phyloP scores from a whole-genome alignment of 2,797 vertebrate species.

The Enteromius mattozi region DNA sequence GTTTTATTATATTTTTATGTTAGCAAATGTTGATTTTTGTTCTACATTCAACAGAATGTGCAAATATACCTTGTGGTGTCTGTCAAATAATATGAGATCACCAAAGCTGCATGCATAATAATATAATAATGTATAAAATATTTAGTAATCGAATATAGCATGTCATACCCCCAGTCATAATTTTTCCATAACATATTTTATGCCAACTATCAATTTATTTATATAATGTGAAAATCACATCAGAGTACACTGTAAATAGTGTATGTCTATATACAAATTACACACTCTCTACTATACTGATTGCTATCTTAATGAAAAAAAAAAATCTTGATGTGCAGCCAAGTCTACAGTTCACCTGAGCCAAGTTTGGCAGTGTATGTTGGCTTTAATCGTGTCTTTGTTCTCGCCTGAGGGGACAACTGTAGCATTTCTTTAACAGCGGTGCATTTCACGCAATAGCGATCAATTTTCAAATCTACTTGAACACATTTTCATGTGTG shows the following conservation, averaged over 20 bases:
- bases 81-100: neutral
- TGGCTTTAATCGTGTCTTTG: conserved; percentile 34
- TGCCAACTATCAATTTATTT: neutral
- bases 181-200: neutral
- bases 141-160: neutral
- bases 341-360: conserved; percentile 37
- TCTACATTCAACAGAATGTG: too few relatives aligned
- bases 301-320: neutral
- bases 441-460: neutral
- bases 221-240: neutral
- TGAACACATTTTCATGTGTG: neutral
- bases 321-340: neutral
- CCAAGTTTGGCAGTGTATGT: conserved; percentile 25
- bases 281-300: neutral
- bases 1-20: neutral
- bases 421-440: conserved; percentile 24
- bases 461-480: conserved; percentile 2
- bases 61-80: too few relatives aligned
- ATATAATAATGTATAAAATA: neutral
- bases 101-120: neutral
- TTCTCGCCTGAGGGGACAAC: conserved; percentile 34
- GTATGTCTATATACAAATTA: neutral
- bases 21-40: neutral
- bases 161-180: neutral
- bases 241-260: neutral